Evolutionary conservation across 2,113 vertebrate species (phyloP).

Genomic region (Phainopepla nitens): DNA sequence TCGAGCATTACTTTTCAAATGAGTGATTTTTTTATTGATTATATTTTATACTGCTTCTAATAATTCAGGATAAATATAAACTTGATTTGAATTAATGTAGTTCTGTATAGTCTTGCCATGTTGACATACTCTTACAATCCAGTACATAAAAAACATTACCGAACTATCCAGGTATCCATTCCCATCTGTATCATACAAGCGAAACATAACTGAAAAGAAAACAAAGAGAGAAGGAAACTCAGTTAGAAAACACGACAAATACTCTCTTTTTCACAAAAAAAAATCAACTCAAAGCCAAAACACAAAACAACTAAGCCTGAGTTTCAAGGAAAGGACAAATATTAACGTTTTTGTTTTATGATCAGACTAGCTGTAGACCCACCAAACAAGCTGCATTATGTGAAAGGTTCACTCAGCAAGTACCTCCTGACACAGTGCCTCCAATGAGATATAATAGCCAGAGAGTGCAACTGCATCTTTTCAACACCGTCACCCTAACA

Average conservation of each 20-base stretch:
- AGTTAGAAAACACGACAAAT: not conserved
- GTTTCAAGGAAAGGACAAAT: not conserved
- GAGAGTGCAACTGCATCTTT: not conserved
- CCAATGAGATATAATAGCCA: accelerated
- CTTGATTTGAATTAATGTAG: not conserved
- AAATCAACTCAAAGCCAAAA: not conserved
- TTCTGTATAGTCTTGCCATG: not conserved
- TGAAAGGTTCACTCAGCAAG: not conserved
- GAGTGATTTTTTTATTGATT: not conserved
- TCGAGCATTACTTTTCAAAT: not conserved
- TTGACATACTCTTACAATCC: not conserved
- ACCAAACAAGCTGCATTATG: not conserved
- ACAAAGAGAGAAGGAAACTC: not conserved
- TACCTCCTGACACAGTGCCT: not conserved
- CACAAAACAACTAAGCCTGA: not conserved
- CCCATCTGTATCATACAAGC: slow-evolving; percentile 83
- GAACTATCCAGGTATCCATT: slow-evolving; percentile 83
- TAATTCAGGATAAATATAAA: not conserved
- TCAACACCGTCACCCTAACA: not conserved
- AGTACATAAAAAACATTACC: slow-evolving; percentile 64
- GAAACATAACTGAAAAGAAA: slow-evolving; percentile 81
- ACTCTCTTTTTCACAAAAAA: not conserved
- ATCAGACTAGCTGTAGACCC: not conserved
- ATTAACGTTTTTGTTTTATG: not conserved
- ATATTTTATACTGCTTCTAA: not conserved